These are phyloP conservation scores for Drosophila lini DNA, from an alignment of 1,140 invertebrate species.

Conservation along the genomic window DNA sequence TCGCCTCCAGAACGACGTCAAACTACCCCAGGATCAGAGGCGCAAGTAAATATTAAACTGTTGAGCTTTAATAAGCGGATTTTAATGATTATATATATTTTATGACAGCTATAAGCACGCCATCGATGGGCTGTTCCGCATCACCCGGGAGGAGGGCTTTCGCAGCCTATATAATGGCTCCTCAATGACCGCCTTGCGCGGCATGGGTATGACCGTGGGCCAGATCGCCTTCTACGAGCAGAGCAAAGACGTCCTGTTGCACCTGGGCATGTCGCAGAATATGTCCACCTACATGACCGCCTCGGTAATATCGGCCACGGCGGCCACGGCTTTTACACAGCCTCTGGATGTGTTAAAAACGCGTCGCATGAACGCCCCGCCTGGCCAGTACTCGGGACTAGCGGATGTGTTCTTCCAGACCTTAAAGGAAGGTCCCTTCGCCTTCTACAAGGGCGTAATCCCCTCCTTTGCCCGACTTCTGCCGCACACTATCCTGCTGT, in stretches of 20 bases:
- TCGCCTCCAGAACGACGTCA: constrained; percentile 65
- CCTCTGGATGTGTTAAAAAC: constrained; percentile 99
- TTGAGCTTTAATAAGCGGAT: constrained; percentile 84
- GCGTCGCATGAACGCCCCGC: constrained; percentile 97
- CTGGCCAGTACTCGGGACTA: constrained; percentile 93
- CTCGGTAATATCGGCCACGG: constrained; percentile 87
- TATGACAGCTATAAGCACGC: constrained; percentile 97
- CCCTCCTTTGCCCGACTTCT: constrained; percentile 97
- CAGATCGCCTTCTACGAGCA: constrained; percentile 98
- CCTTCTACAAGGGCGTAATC: constrained; percentile 98
- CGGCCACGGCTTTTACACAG: constrained; percentile 97
- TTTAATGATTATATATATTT: constrained; percentile 87
- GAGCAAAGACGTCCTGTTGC: constrained; percentile 54
- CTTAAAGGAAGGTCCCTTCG: constrained; percentile 94
- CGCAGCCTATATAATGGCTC: constrained; percentile 93
- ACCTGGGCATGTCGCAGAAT: constrained; percentile 18
- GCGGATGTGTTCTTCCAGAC: constrained; percentile 92
- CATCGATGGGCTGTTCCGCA: constrained; percentile 94
- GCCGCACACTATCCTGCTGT: constrained; percentile 98
- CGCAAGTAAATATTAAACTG: constrained; percentile 88
- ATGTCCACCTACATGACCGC: constrained; percentile 84
- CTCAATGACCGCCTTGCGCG: constrained; percentile 94
- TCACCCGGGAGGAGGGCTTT: constrained; percentile 93
- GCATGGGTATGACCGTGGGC: constrained; percentile 97
- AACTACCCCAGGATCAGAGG: constrained; percentile 42